Percentiles rank a stretch among this genome's conserved stretches.
Conservation (phyloP, 2,888 invertebrate genomes). For the Junonia oenone region DNA sequence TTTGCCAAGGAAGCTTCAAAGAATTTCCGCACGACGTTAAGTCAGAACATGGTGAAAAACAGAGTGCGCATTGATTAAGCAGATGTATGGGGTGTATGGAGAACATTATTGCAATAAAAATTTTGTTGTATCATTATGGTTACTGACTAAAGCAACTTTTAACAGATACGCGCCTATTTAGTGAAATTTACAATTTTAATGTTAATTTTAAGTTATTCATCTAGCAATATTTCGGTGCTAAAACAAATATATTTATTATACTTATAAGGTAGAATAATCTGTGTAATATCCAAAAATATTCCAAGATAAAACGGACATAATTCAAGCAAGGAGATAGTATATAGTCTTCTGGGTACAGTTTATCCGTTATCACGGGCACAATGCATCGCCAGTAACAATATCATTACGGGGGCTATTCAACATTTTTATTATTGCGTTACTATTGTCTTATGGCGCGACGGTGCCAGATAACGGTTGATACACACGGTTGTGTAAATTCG, state of each 20-base stretch:
- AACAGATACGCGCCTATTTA: too few relatives aligned
- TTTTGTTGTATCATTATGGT: too few relatives aligned
- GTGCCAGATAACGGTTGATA: slow-evolving; percentile 55
- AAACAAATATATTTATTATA: too few relatives aligned
- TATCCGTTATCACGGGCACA: slow-evolving; percentile 75
- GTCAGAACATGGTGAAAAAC: not conserved
- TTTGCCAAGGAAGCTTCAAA: slow-evolving; percentile 43
- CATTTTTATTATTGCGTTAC: slow-evolving; percentile 80
- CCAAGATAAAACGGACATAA: slow-evolving; percentile 28
- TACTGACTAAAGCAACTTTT: too few relatives aligned
- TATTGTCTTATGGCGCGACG: slow-evolving; percentile 78
- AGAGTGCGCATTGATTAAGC: not conserved
- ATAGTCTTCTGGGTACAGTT: slow-evolving; percentile 72
- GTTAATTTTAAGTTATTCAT: too few relatives aligned
- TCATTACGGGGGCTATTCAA: slow-evolving; percentile 78
- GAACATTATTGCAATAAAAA: too few relatives aligned
- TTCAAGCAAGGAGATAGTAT: slow-evolving; percentile 21
- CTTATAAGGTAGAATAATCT: too few relatives aligned
- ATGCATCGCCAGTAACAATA: slow-evolving; percentile 74
- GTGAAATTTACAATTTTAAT: too few relatives aligned
- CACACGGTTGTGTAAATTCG: slow-evolving; percentile 35
- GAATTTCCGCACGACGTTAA: not conserved
- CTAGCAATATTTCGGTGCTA: too few relatives aligned
- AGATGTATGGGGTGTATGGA: too few relatives aligned
- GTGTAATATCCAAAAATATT: slow-evolving; percentile 8